phyloP scores from a whole-genome alignment of 2,797 vertebrate genomes.

The Chaenodraco wilsoni region DNA sequence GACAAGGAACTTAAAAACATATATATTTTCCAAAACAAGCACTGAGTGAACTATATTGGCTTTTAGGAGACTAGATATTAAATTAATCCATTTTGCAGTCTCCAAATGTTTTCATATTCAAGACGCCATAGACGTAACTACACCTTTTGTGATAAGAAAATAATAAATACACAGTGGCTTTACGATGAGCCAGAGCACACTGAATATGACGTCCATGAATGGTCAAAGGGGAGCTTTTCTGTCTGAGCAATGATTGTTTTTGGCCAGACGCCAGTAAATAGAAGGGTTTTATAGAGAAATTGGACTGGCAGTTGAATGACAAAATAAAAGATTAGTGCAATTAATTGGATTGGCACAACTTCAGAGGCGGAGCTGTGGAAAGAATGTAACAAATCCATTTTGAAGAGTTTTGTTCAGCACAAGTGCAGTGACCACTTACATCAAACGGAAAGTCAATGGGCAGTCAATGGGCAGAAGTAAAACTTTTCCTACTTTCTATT shows the following conservation, averaged over 20 bases:
- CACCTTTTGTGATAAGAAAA: constrained; percentile 8
- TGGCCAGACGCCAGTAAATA: constrained; percentile 49
- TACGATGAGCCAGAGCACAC: constrained; percentile 14
- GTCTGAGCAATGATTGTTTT: constrained; percentile 34
- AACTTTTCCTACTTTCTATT: not conserved
- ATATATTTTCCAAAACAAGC: no score
- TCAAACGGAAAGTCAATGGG: constrained; percentile 34
- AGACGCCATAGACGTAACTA: not conserved
- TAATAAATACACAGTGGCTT: not conserved
- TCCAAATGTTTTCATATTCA: not conserved
- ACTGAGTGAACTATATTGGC: not conserved
- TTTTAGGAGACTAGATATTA: not conserved
- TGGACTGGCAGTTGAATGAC: constrained; percentile 42
- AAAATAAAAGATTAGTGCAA: constrained; percentile 58
- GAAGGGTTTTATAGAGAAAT: constrained; percentile 38
- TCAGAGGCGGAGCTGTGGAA: constrained; percentile 39
- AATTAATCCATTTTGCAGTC: not conserved
- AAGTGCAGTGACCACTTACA: constrained; percentile 17
- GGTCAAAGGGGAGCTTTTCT: constrained; percentile 19
- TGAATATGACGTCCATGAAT: constrained; percentile 18
- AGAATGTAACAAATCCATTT: constrained; percentile 35
- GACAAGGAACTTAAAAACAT: no score
- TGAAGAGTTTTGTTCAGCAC: constrained; percentile 26
- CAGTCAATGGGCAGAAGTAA: constrained; percentile 24
- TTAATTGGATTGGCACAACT: constrained; percentile 69